A percentile compares a stretch with the other conserved stretches of the same genome.
phyloP scores from a whole-genome alignment of 2,797 vertebrate genomes.

The Poeciliopsis paucimaculata region DNA sequence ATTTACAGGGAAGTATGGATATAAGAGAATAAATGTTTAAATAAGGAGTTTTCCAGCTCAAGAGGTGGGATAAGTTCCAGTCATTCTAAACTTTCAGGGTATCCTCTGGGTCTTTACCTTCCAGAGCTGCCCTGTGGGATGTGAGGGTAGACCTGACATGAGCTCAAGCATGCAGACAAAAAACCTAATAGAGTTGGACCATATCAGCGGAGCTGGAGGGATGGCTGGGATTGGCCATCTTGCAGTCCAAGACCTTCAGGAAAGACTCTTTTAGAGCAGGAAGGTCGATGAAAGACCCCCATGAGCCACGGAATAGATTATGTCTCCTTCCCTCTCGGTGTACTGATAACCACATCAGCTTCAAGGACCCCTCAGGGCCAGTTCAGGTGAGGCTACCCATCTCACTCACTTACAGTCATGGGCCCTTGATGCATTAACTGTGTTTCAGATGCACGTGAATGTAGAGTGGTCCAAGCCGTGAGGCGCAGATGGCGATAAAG shows the following conservation, averaged over 20 bases:
- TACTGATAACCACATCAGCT: constrained; percentile 79
- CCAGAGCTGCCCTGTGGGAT: constrained; percentile 65
- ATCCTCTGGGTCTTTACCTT: constrained; percentile 65
- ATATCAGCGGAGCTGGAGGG: constrained; percentile 69
- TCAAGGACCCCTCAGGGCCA: constrained; percentile 73
- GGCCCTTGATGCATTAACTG: constrained; percentile 75
- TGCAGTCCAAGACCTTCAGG: constrained; percentile 68
- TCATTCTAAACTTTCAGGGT: constrained; percentile 62
- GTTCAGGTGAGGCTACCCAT: constrained; percentile 71
- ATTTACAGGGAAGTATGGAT: neutral
- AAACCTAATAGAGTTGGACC: constrained; percentile 68
- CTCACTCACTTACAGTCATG: constrained; percentile 71
- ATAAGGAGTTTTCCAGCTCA: constrained; percentile 14
- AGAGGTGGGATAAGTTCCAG: constrained; percentile 49
- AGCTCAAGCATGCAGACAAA: constrained; percentile 69
- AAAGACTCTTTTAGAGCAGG: constrained; percentile 64
- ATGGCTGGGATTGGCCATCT: constrained; percentile 55
- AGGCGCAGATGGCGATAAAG: constrained; percentile 63
- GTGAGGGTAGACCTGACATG: constrained; percentile 57
- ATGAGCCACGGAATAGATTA: constrained; percentile 78
- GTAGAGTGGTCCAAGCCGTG: constrained; percentile 32
- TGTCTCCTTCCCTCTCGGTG: constrained; percentile 76
- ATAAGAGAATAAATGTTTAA: neutral
- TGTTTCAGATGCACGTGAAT: constrained; percentile 56
- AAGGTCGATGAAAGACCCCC: constrained; percentile 79